Evolutionary conservation across 2,113 vertebrate genomes (phyloP).

Genomic region (Nansenia antarctica): DNA sequence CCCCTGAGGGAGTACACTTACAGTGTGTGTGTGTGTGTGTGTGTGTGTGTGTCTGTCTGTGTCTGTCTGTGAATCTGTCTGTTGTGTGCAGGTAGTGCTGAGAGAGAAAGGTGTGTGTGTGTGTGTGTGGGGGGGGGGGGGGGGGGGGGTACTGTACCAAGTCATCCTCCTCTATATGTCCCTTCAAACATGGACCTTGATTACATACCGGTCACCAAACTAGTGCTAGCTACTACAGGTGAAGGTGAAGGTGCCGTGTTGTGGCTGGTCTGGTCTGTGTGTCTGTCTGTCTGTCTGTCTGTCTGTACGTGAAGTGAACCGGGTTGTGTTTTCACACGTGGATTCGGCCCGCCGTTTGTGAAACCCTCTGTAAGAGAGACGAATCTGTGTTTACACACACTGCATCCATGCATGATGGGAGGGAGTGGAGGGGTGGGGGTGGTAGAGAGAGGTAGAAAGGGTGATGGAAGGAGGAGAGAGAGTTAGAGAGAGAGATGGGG

Average conservation of each 20-base stretch:
- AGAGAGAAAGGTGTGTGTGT: too few species aligned
- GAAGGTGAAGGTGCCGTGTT: too few species aligned
- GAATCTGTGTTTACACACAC: not conserved
- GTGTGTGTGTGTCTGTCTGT: not conserved
- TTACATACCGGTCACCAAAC: too few species aligned
- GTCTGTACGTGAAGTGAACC: not conserved
- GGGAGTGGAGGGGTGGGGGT: not conserved
- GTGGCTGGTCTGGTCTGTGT: too few species aligned
- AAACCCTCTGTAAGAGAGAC: not conserved
- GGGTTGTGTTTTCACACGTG: too few species aligned
- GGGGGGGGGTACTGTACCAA: too few species aligned
- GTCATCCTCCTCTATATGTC: too few species aligned
- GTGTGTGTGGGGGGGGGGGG: too few species aligned
- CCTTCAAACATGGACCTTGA: too few species aligned
- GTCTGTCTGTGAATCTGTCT: not conserved
- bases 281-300: not conserved
- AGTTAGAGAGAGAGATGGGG: not conserved
- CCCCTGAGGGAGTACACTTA: not conserved
- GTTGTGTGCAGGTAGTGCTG: too few species aligned
- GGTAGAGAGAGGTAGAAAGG: not conserved
- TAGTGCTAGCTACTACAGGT: too few species aligned
- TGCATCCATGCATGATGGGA: not conserved
- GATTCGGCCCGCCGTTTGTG: not conserved
- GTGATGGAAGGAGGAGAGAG: not conserved
- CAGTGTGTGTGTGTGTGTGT: not conserved